These are phyloP conservation scores for Dipus sagitta DNA, from an alignment of 2,797 vertebrate genomes.

Conservation along the genomic window DNA sequence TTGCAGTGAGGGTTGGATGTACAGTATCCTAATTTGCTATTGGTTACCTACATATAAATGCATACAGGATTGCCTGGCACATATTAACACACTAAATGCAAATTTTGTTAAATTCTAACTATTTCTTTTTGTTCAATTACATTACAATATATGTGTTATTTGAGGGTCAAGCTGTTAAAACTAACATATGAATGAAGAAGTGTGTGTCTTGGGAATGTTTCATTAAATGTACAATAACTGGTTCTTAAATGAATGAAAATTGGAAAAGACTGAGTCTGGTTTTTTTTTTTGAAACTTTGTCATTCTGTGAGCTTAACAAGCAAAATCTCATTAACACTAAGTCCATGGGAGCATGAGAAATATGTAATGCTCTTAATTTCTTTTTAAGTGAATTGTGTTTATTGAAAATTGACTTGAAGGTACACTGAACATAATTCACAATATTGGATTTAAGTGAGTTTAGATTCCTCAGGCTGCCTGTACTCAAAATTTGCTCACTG, in stretches of 20 bases:
- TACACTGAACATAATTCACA: slow-evolving; percentile 60
- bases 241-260: slow-evolving; percentile 62
- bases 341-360: slow-evolving; percentile 66
- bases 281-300: slow-evolving; percentile 65
- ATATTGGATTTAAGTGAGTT: background rate
- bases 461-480: background rate
- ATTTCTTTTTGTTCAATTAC: background rate
- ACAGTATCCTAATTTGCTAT: background rate
- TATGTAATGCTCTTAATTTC: slow-evolving; percentile 75
- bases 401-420: slow-evolving; percentile 74
- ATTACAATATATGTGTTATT: background rate
- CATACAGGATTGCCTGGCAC: background rate
- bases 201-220: slow-evolving; percentile 21
- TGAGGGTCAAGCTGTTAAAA: background rate
- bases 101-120: slow-evolving; percentile 30
- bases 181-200: background rate
- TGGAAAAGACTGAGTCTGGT: slow-evolving; percentile 28
- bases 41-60: background rate
- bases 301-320: slow-evolving; percentile 69
- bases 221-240: slow-evolving; percentile 20
- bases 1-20: background rate
- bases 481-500: slow-evolving; percentile 1
- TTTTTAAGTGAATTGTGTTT: slow-evolving; percentile 79
- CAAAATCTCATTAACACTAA: slow-evolving; percentile 78
- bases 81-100: slow-evolving; percentile 9